Evolutionary conservation across 1,140 invertebrate species (phyloP).

Genomic region (Heliconius nattereri): DNA sequence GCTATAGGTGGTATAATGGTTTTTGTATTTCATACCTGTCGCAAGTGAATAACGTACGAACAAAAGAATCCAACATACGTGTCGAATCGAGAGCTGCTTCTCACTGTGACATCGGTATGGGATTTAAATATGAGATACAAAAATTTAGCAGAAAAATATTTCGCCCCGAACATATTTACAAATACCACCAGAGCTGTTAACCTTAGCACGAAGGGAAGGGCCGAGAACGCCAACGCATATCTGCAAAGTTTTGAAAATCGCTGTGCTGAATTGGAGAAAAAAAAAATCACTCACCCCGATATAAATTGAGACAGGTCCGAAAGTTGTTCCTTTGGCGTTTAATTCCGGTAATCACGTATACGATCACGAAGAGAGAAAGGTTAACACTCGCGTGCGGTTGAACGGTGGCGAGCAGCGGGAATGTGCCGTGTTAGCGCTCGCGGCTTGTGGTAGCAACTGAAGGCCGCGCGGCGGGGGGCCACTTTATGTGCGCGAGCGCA

Average conservation of each 20-base stretch:
- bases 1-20: constrained; percentile 61
- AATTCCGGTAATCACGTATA: constrained; percentile 76
- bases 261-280: constrained; percentile 55
- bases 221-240: constrained; percentile 52
- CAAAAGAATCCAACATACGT: constrained; percentile 75
- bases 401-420: constrained; percentile 58
- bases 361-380: constrained; percentile 78
- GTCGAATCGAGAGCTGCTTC: constrained; percentile 68
- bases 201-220: constrained; percentile 59
- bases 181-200: constrained; percentile 67
- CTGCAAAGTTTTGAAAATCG: constrained; percentile 58
- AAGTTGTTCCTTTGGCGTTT: constrained; percentile 59
- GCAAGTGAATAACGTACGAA: constrained; percentile 64
- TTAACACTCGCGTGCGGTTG: constrained; percentile 67
- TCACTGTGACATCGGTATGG: constrained; percentile 61
- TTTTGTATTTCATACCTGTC: constrained; percentile 69
- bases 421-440: constrained; percentile 66
- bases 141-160: constrained; percentile 25
- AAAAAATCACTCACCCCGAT: constrained; percentile 59
- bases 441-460: constrained; percentile 67
- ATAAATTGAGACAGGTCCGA: constrained; percentile 56
- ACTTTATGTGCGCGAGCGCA: constrained; percentile 64
- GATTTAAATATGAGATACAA: constrained; percentile 28
- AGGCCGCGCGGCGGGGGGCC: constrained; percentile 76
- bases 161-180: constrained; percentile 62